Percentiles rank a stretch among this genome's conserved stretches.
Evolutionary conservation across 2,113 vertebrate species (phyloP).

Genomic region (Nothobranchius furzeri): DNA sequence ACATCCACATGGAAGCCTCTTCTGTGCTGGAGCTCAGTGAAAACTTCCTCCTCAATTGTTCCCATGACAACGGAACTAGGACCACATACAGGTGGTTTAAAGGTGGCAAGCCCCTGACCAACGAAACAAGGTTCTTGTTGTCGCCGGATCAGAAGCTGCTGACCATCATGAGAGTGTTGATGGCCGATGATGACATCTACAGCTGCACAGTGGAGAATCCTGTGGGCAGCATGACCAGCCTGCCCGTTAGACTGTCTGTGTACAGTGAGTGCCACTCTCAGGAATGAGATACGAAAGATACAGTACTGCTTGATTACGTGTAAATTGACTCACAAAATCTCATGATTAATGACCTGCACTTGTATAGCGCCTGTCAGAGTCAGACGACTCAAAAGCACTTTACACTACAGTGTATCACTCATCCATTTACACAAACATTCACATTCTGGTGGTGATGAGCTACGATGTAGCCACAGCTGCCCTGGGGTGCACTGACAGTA

Average conservation of each 20-base stretch:
- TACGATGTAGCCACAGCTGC: too few relatives aligned
- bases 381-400: too few relatives aligned
- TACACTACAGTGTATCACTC: too few relatives aligned
- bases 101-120: conserved; percentile 86
- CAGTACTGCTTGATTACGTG: too few relatives aligned
- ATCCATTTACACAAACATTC: too few relatives aligned
- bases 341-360: too few relatives aligned
- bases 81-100: conserved; percentile 92
- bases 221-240: conserved; percentile 85
- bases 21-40: conserved; percentile 92
- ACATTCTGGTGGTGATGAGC: too few relatives aligned
- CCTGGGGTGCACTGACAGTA: too few relatives aligned
- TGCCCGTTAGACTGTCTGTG: conserved; percentile 86
- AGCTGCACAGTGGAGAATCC: conserved; percentile 91
- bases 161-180: conserved; percentile 88
- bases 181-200: conserved; percentile 91
- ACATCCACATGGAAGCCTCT: conserved; percentile 83
- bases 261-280: conserved; percentile 81
- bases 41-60: conserved; percentile 90
- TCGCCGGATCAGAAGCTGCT: conserved; percentile 89
- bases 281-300: background rate
- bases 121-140: conserved; percentile 86
- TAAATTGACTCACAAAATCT: too few relatives aligned
- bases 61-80: conserved; percentile 90
- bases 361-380: too few relatives aligned